Conservation (phyloP, 2,888 invertebrate species). For the Coleophora deauratella region DNA sequence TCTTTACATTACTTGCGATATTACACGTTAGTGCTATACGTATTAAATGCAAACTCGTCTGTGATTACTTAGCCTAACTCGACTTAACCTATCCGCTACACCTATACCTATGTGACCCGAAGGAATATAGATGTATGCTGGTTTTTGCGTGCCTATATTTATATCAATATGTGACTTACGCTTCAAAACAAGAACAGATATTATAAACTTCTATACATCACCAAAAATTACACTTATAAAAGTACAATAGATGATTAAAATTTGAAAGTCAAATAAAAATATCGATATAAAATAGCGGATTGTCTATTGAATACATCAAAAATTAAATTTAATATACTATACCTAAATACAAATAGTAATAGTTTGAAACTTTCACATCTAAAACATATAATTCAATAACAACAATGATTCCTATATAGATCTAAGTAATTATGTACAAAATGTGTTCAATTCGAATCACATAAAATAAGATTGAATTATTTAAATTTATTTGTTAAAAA, state of each 20-base stretch:
- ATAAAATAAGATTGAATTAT: neutral
- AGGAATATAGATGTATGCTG: no score
- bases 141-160: no score
- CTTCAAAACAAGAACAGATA: no score
- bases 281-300: slow-evolving; percentile 37
- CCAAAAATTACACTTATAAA: no score
- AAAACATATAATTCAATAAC: slow-evolving; percentile 61
- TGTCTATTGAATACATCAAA: slow-evolving; percentile 37
- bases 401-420: slow-evolving; percentile 50
- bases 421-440: slow-evolving; percentile 52
- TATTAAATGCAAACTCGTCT: slow-evolving; percentile 58
- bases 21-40: slow-evolving; percentile 36
- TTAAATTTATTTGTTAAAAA: slow-evolving; percentile 19
- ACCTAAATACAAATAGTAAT: slow-evolving; percentile 21
- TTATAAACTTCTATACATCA: no score
- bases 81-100: no score
- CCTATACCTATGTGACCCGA: no score
- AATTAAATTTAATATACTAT: slow-evolving; percentile 33
- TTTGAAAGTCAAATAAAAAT: slow-evolving; percentile 25
- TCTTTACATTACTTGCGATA: slow-evolving; percentile 12
- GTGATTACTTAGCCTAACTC: slow-evolving; percentile 9
- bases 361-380: slow-evolving; percentile 48
- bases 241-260: no score
- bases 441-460: slow-evolving; percentile 20
- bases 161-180: no score